Evolutionary conservation across 2,797 vertebrate genomes (phyloP).

Genomic region (Aythya fuligula): DNA sequence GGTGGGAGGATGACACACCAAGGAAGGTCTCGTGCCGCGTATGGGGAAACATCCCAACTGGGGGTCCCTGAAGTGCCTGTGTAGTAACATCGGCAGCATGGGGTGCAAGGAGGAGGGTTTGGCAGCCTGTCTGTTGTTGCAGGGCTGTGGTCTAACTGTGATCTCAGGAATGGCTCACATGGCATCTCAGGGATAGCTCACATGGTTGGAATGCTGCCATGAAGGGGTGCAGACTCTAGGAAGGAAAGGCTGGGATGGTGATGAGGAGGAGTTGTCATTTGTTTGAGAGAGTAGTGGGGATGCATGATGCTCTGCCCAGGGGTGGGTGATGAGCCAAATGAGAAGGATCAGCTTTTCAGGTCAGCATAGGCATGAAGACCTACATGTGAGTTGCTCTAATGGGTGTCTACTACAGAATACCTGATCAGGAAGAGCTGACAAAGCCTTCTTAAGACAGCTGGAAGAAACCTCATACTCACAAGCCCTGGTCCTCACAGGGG

Average conservation of each 20-base stretch:
- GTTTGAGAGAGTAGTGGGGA: too few species aligned
- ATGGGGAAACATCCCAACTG: background rate
- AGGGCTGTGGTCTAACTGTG: background rate
- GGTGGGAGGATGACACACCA: fast-evolving
- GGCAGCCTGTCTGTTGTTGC: background rate
- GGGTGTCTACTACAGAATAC: background rate
- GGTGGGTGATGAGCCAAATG: background rate
- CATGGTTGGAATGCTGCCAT: fast-evolving
- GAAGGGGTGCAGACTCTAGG: background rate
- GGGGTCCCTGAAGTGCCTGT: background rate
- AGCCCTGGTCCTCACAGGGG: background rate
- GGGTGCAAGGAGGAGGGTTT: background rate
- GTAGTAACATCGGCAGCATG: background rate
- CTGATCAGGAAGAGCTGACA: background rate
- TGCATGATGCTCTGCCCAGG: background rate
- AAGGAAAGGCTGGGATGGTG: background rate
- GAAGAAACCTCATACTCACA: background rate
- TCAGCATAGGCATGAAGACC: background rate
- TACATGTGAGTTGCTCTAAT: background rate
- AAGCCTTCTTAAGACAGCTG: background rate
- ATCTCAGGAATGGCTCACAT: background rate
- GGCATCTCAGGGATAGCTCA: background rate
- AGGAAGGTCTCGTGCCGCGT: fast-evolving
- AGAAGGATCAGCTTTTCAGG: background rate
- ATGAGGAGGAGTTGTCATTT: background rate